A percentile compares a stretch with the other conserved stretches of the same genome.
phyloP scores from a whole-genome alignment of 2,888 invertebrate species.

The Drosophila phalerata region DNA sequence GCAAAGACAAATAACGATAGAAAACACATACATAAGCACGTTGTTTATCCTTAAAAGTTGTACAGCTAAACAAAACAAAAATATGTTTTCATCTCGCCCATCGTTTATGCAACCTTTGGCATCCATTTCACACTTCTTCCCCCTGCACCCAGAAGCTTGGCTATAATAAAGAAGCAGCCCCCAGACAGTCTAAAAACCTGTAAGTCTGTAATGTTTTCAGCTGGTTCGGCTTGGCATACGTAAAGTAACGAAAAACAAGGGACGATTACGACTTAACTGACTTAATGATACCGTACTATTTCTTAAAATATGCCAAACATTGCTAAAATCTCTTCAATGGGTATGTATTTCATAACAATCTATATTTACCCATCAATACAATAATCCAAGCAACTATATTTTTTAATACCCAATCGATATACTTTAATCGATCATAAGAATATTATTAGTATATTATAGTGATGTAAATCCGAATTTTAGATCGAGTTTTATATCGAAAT shows the following conservation, averaged over 20 bases:
- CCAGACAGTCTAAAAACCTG: background rate
- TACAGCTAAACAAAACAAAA: background rate
- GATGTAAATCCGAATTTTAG: too few species aligned
- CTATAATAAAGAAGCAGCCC: background rate
- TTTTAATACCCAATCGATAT: background rate
- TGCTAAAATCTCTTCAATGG: background rate
- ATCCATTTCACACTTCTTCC: background rate
- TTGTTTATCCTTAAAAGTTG: conserved; percentile 3
- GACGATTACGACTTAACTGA: background rate
- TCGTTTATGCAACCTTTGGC: conserved; percentile 19
- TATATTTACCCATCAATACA: too few species aligned
- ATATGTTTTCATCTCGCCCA: background rate
- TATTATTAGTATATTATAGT: background rate
- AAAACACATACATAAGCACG: background rate
- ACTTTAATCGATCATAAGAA: background rate
- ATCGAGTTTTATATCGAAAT: too few species aligned
- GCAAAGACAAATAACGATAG: conserved; percentile 82
- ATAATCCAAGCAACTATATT: background rate
- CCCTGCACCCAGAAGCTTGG: background rate
- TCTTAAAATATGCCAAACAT: background rate
- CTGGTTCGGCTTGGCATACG: background rate
- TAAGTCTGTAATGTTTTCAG: background rate
- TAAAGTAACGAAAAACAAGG: conserved; percentile 3
- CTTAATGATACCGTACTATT: background rate
- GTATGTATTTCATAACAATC: background rate